A percentile compares a stretch with the other conserved stretches of the same genome.
phyloP scores from a whole-genome alignment of 2,888 invertebrate species.

The Chorisops tibialis region DNA sequence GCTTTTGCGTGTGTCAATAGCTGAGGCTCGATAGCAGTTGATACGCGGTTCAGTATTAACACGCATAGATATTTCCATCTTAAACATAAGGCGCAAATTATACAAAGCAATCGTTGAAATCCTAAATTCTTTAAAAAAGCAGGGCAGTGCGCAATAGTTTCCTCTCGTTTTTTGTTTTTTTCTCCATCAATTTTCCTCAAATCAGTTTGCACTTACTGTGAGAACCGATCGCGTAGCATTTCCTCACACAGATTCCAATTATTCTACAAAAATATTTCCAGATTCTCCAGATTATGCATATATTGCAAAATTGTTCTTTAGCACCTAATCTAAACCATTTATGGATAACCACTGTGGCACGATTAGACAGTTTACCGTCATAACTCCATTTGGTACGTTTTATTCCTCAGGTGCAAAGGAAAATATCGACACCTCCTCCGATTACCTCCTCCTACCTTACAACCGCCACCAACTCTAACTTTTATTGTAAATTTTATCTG shows the following conservation, averaged over 20 bases:
- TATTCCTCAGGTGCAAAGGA: neutral
- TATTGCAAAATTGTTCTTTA: slow-evolving; percentile 19
- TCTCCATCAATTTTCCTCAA: neutral
- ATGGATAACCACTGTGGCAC: slow-evolving; percentile 18
- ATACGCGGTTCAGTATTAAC: no score
- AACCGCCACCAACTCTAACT: no score
- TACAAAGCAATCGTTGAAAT: no score
- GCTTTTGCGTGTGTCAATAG: no score
- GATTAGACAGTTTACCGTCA: slow-evolving; percentile 17
- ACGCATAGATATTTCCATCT: no score
- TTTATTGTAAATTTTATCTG: neutral
- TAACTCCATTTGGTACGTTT: neutral
- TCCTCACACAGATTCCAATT: slow-evolving; percentile 10
- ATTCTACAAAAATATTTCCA: neutral
- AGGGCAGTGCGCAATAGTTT: no score
- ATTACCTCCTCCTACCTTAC: neutral
- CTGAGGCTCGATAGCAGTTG: no score
- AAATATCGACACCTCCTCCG: neutral
- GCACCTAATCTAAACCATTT: slow-evolving; percentile 23
- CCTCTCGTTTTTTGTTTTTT: no score
- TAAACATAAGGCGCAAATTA: no score
- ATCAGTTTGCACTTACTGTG: neutral
- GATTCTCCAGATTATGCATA: slow-evolving; percentile 19
- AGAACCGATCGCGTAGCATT: slow-evolving; percentile 1
- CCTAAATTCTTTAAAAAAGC: no score